A percentile compares a stretch with the other conserved stretches of the same genome.
These are phyloP conservation scores for Labeo calbasu DNA, from an alignment of 2,797 vertebrate species.

Conservation along the genomic window DNA sequence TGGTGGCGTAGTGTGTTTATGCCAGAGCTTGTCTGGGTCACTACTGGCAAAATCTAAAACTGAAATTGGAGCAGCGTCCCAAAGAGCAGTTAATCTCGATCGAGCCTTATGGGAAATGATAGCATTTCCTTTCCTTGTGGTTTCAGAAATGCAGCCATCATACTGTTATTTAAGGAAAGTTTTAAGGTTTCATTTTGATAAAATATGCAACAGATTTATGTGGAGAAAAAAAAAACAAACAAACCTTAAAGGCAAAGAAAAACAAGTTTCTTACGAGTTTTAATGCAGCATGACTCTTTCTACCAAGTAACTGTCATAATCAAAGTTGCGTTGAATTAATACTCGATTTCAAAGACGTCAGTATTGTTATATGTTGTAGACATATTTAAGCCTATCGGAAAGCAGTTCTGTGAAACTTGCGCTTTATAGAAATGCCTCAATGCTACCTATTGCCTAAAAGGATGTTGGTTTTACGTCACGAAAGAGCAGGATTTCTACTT, in stretches of 20 bases:
- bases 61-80: constrained; percentile 55
- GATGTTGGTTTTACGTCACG: constrained; percentile 45
- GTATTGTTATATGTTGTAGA: constrained; percentile 52
- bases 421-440: constrained; percentile 60
- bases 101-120: constrained; percentile 47
- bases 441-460: constrained; percentile 61
- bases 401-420: constrained; percentile 56
- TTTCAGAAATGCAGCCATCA: constrained; percentile 51
- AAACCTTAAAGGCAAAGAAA: constrained; percentile 19
- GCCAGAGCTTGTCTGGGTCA: constrained; percentile 31
- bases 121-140: constrained; percentile 31
- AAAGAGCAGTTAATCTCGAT: constrained; percentile 58
- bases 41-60: constrained; percentile 44
- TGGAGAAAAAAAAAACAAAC: not conserved
- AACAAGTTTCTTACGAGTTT: constrained; percentile 40
- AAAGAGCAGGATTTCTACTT: constrained; percentile 60
- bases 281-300: constrained; percentile 46
- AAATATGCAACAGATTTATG: constrained; percentile 37
- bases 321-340: constrained; percentile 43
- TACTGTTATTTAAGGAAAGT: constrained; percentile 35
- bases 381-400: constrained; percentile 48
- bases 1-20: constrained; percentile 9
- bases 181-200: constrained; percentile 35
- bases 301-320: constrained; percentile 37
- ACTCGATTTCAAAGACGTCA: constrained; percentile 44